Conservation (phyloP, 2,113 vertebrate genomes). For the Gila orcuttii region DNA sequence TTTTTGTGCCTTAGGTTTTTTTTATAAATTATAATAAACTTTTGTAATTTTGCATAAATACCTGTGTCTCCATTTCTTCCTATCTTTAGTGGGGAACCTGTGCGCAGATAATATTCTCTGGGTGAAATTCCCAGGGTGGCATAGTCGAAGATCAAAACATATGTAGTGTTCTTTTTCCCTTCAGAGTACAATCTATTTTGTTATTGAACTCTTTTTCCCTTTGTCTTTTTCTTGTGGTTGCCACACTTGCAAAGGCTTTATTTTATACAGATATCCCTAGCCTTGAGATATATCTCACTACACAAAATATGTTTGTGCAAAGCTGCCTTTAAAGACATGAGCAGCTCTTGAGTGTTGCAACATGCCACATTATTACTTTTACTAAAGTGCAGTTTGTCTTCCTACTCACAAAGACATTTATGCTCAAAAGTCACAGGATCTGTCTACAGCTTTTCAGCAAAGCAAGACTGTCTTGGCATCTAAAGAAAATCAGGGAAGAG, state of each 20-base stretch:
- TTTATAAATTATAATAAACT: too few species aligned
- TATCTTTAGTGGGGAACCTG: too few species aligned
- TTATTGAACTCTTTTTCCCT: too few species aligned
- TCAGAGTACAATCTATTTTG: too few species aligned
- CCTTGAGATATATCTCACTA: neutral
- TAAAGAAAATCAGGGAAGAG: neutral
- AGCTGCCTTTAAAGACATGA: neutral
- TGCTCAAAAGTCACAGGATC: neutral
- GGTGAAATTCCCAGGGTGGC: too few species aligned
- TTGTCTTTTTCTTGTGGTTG: too few species aligned
- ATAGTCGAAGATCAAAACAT: too few species aligned
- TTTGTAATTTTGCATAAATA: too few species aligned
- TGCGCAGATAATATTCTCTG: too few species aligned
- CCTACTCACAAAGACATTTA: neutral
- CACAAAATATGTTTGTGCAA: slow-evolving; percentile 6
- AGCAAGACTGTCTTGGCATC: neutral
- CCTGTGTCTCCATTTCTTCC: too few species aligned
- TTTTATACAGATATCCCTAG: neutral
- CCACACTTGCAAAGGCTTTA: neutral
- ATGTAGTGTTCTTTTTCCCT: too few species aligned
- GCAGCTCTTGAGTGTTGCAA: neutral
- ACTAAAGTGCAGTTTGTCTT: neutral
- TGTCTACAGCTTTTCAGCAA: neutral
- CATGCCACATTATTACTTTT: neutral
- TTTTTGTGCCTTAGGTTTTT: too few species aligned